phyloP scores from a whole-genome alignment of 2,888 invertebrate species.

The Eueremaeus valkanovi region DNA sequence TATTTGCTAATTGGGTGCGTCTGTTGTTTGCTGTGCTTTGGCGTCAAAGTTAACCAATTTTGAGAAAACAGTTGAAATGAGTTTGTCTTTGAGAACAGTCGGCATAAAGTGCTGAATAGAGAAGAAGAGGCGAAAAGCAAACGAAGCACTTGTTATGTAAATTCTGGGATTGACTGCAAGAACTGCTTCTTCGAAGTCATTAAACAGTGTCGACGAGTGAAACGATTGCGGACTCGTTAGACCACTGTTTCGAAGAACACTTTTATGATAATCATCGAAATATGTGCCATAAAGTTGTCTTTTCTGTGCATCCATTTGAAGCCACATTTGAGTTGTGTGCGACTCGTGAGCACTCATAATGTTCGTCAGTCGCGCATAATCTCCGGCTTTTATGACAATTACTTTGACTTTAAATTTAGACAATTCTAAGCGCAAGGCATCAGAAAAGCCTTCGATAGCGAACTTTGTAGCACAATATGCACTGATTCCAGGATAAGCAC shows the following conservation, averaged over 20 bases:
- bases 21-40: neutral
- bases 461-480: conserved; percentile 79
- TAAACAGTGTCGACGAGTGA: conserved; percentile 43
- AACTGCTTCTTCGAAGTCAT: conserved; percentile 44
- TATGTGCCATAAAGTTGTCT: conserved; percentile 63
- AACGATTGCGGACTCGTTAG: conserved; percentile 42
- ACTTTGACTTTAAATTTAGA: conserved; percentile 64
- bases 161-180: conserved; percentile 30
- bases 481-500: conserved; percentile 68
- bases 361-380: conserved; percentile 66
- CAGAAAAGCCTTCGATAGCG: conserved; percentile 68
- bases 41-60: conserved; percentile 9
- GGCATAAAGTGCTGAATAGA: conserved; percentile 37
- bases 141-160: conserved; percentile 38
- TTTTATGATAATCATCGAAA: conserved; percentile 60
- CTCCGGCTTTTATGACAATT: conserved; percentile 71
- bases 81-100: conserved; percentile 26
- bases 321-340: conserved; percentile 63
- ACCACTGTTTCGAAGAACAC: conserved; percentile 43
- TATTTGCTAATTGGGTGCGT: conserved; percentile 15
- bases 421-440: conserved; percentile 68
- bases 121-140: conserved; percentile 39
- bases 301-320: conserved; percentile 62
- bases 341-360: conserved; percentile 63
- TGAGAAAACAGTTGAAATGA: neutral